These are phyloP conservation scores for Rotaria sp. DNA, from an alignment of 2,888 invertebrate species.

Conservation along the genomic window DNA sequence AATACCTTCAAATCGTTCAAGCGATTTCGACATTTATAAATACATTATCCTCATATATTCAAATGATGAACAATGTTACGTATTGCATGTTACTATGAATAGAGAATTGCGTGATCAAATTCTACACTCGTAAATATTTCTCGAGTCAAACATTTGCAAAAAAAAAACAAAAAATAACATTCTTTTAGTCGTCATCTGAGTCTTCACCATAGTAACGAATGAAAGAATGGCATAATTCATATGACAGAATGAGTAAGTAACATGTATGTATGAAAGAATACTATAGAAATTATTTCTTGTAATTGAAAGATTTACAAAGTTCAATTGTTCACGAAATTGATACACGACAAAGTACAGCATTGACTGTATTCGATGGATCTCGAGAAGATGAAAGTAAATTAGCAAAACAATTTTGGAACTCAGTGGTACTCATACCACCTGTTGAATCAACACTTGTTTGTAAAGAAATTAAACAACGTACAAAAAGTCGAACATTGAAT, in stretches of 20 bases:
- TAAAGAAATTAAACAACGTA: conserved; percentile 20
- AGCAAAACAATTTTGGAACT: conserved; percentile 25
- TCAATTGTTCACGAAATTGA: neutral
- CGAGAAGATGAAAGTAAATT: neutral
- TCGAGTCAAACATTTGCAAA: no score
- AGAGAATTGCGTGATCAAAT: no score
- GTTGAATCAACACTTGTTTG: conserved; percentile 8
- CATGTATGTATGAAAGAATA: neutral
- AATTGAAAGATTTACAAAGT: neutral
- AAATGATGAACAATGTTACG: no score
- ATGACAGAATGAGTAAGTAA: neutral
- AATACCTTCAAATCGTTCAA: no score
- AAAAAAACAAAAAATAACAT: no score
- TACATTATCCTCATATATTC: no score
- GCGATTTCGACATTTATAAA: no score
- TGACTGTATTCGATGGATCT: conserved; percentile 8
- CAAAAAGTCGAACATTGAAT: neutral
- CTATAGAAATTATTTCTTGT: neutral
- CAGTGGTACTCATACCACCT: neutral
- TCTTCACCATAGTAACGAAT: neutral
- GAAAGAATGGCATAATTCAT: neutral
- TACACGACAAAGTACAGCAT: neutral
- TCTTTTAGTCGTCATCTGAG: neutral
- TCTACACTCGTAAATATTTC: no score
- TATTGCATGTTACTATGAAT: no score